Evolutionary conservation across 2,113 vertebrate genomes (phyloP).

Genomic region (Romanogobio albipinnatus): DNA sequence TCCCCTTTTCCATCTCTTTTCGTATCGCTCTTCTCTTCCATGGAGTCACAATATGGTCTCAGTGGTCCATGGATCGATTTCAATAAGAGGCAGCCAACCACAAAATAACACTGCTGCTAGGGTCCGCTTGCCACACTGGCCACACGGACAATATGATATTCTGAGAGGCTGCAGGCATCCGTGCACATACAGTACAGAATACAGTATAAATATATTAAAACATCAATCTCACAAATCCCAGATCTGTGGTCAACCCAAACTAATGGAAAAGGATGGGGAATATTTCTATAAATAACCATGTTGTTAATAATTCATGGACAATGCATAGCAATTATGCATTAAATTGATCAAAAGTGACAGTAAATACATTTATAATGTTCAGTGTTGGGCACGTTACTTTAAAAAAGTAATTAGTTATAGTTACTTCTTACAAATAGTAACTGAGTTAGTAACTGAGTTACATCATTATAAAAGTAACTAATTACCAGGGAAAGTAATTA

Average conservation of each 20-base stretch:
- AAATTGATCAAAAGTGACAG: no score
- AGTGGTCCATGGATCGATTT: constrained; percentile 51
- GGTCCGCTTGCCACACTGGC: constrained; percentile 27
- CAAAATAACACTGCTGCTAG: constrained; percentile 44
- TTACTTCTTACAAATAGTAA: no score
- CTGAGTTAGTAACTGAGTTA: no score
- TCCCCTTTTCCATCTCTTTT: neutral
- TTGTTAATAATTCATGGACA: neutral
- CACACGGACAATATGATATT: constrained; percentile 17
- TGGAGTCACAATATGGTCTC: constrained; percentile 12
- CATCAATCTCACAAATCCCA: neutral
- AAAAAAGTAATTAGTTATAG: no score
- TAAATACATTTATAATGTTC: no score
- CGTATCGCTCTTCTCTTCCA: neutral
- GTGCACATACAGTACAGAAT: neutral
- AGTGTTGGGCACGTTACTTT: no score
- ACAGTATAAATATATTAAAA: neutral
- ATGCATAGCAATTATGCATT: neutral
- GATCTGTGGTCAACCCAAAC: neutral
- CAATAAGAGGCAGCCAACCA: constrained; percentile 54
- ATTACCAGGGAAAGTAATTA: no score
- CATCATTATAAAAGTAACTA: no score
- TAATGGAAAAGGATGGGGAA: neutral
- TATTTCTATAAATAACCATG: neutral
- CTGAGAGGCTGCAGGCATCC: constrained; percentile 14